Conservation (phyloP, 2,113 vertebrate species). For the Rhinoptilus africanus region DNA sequence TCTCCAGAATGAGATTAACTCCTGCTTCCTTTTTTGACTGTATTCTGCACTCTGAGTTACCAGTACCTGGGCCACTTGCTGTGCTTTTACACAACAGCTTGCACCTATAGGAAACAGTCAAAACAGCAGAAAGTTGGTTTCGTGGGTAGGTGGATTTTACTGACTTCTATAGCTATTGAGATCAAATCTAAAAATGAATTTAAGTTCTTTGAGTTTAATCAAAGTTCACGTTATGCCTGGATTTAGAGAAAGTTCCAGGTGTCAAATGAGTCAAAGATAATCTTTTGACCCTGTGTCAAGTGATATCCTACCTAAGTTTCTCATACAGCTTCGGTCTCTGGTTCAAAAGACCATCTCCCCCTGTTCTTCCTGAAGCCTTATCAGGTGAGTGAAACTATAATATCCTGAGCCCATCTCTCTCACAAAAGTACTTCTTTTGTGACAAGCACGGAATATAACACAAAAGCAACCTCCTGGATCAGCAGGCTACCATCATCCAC, state of each 20-base stretch:
- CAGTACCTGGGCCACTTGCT: background rate
- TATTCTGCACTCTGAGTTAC: background rate
- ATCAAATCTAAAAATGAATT: background rate
- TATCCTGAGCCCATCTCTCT: background rate
- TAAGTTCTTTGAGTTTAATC: background rate
- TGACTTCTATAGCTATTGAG: background rate
- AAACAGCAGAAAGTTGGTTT: background rate
- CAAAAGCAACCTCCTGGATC: background rate
- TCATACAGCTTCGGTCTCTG: background rate
- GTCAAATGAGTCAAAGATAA: background rate
- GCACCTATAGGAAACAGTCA: background rate
- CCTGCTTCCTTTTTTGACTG: background rate
- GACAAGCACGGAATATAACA: background rate
- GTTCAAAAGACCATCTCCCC: background rate
- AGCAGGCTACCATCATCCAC: background rate
- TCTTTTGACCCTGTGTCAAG: background rate
- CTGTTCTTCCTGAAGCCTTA: background rate
- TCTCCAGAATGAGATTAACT: constrained; percentile 41
- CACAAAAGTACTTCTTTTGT: background rate
- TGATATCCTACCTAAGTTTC: background rate
- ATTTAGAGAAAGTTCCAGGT: background rate
- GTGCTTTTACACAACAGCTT: background rate
- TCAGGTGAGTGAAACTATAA: background rate
- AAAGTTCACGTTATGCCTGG: background rate
- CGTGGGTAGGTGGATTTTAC: background rate